A percentile compares a stretch with the other conserved stretches of the same genome.
Conservation (phyloP, 2,888 invertebrate species). For the Callosobruchus maculatus region DNA sequence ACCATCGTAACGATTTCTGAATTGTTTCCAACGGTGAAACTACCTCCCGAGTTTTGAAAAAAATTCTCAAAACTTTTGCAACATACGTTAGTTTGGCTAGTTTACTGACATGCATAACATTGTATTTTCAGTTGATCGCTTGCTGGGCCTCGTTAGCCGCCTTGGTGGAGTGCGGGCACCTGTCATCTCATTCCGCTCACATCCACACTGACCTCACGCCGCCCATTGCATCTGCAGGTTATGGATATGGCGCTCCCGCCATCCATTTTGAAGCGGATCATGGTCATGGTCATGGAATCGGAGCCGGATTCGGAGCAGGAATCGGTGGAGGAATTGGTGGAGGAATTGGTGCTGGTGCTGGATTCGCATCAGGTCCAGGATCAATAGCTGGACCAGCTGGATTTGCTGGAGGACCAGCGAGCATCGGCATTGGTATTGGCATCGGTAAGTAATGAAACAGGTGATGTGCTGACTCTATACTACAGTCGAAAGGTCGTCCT, state of each 20-base stretch:
- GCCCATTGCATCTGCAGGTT: conserved; percentile 20
- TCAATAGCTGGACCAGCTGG: conserved; percentile 2
- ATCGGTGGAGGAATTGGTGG: conserved; percentile 11
- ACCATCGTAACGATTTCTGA: too few species aligned
- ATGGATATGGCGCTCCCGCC: conserved; percentile 1
- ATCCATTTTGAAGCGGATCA: conserved; percentile 1
- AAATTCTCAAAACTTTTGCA: too few species aligned
- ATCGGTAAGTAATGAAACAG: not conserved
- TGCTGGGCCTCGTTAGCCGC: conserved; percentile 1
- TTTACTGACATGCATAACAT: too few species aligned
- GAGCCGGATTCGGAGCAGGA: conserved; percentile 9
- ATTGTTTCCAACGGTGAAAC: too few species aligned
- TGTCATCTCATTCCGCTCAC: conserved; percentile 19
- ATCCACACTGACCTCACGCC: conserved; percentile 28
- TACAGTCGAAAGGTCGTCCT: too few species aligned
- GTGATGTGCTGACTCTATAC: too few species aligned
- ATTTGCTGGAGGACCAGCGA: not conserved
- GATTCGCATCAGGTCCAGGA: conserved; percentile 7
- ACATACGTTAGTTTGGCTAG: too few species aligned
- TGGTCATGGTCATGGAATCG: conserved; percentile 5
- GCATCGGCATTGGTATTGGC: not conserved
- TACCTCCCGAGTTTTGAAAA: too few species aligned
- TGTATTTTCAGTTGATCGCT: not conserved
- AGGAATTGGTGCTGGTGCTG: conserved; percentile 7
- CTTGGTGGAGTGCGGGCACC: conserved; percentile 30